Base-by-base conservation (phyloP, 2,888 invertebrate genomes). In the Platycheirus albimanus region DNA sequence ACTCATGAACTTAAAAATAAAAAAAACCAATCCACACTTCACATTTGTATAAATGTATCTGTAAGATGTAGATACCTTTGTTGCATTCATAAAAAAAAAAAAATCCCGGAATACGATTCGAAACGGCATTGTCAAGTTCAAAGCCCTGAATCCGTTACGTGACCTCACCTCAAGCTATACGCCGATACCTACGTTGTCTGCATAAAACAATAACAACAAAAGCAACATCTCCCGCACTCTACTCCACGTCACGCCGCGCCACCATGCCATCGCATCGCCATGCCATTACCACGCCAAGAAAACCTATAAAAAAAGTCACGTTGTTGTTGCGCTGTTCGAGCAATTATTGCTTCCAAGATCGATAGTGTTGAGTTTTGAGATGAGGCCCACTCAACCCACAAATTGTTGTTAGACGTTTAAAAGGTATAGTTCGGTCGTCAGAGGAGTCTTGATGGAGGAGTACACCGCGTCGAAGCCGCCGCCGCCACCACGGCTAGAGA, bases 111-210 rank as follows among this genome's bases (percentile, higher is more conserved):
- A 77, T 74, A 67, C 67, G 30, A 83, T 56, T 61, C 28, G 61
- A 66, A 83, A 78, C 83, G 72, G 83, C 83, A 78, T 78, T 83
- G 83, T 74, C 83, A 83, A 83, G 83, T 83, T 83, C 83, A 83
- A 78, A 83, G 83, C 83, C 72, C 78, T 77, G 83, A 78, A 83
- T 77, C 78, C 78, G 83, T 83, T 83, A 83, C 83, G 78, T 83
- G 83, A 83, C 83, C 83, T 83, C 77, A 78, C 78, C 83, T 74
- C 77, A 45, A 78, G 64, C 15, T 41, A 24, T 24, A 75, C n/a
- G n/a, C n/a, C n/a, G n/a, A n/a, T n/a, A n/a, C n/a, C n/a, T n/a
- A n/a, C 64, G 56, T 58, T 49, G 66, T 51, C 58, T 70, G 69
- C 71, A 71, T 64, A 66, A 75, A 47, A 61, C 64, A 80, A 75